Percentiles rank a stretch among this genome's conserved stretches.
Conservation (phyloP, 2,797 vertebrate species). For the Spondyliosoma cantharus region DNA sequence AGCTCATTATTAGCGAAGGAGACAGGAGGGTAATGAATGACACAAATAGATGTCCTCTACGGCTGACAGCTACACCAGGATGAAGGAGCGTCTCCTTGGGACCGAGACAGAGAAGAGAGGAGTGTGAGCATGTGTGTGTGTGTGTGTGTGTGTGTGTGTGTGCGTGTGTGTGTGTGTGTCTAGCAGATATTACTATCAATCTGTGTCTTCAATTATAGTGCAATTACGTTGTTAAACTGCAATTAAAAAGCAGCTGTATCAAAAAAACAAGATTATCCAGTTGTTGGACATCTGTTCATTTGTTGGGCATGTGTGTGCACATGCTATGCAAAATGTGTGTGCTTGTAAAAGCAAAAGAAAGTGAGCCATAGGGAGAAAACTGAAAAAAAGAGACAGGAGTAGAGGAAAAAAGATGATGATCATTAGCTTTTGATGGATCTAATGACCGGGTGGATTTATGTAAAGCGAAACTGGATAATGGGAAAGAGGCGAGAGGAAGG, state of each 20-base stretch:
- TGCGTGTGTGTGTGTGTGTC: background rate
- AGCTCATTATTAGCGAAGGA: slow-evolving; percentile 70
- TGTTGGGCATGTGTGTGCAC: background rate
- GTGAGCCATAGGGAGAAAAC: slow-evolving; percentile 46
- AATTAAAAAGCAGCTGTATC: no score
- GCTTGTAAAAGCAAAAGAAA: slow-evolving; percentile 38
- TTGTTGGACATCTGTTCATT: slow-evolving; percentile 3
- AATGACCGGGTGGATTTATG: slow-evolving; percentile 78
- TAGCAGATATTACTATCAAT: background rate
- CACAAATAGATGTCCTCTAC: slow-evolving; percentile 53
- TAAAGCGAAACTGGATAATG: slow-evolving; percentile 75
- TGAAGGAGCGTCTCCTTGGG: slow-evolving; percentile 57
- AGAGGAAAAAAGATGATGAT: slow-evolving; percentile 74
- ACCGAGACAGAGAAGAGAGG: slow-evolving; percentile 16
- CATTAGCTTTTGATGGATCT: slow-evolving; percentile 82
- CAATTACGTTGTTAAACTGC: background rate
- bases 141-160: background rate
- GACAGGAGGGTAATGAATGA: slow-evolving; percentile 69
- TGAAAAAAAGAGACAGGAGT: slow-evolving; percentile 53
- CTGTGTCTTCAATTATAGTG: background rate
- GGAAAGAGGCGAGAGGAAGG: slow-evolving; percentile 74
- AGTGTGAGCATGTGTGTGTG: background rate
- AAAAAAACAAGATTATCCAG: background rate
- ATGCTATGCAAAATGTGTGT: slow-evolving; percentile 9
- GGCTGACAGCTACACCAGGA: slow-evolving; percentile 54